phyloP scores from a whole-genome alignment of 2,888 invertebrate genomes.

The Deilephila porcellus region DNA sequence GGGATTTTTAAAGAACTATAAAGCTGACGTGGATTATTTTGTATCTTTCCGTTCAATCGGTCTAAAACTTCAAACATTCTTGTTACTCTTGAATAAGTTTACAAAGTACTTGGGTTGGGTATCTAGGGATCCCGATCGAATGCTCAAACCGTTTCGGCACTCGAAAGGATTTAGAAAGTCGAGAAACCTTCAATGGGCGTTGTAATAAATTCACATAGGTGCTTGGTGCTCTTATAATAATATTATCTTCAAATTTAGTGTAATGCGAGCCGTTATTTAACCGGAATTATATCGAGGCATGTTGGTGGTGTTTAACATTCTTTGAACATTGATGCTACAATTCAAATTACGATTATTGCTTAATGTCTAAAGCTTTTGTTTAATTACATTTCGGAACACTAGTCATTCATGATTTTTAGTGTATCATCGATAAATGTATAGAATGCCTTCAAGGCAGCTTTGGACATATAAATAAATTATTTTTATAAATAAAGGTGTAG shows the following conservation, averaged over 20 bases:
- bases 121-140: constrained; percentile 2
- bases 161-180: constrained; percentile 1
- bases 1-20: not conserved
- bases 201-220: not conserved
- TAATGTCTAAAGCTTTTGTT: too few relatives aligned
- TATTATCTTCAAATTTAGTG: not conserved
- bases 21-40: not conserved
- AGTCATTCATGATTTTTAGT: too few relatives aligned
- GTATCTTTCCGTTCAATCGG: not conserved
- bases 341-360: too few relatives aligned
- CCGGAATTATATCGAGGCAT: too few relatives aligned
- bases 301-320: too few relatives aligned
- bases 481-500: too few relatives aligned
- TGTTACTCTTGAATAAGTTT: not conserved
- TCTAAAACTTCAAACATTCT: not conserved
- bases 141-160: not conserved
- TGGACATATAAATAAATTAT: too few relatives aligned
- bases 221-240: not conserved
- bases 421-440: too few relatives aligned
- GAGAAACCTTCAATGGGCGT: not conserved
- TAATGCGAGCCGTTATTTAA: not conserved
- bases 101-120: not conserved
- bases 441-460: too few relatives aligned
- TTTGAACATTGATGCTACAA: too few relatives aligned
- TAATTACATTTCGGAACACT: too few relatives aligned